Conservation (phyloP, 2,888 invertebrate species). For the Plagodis dolabraria region DNA sequence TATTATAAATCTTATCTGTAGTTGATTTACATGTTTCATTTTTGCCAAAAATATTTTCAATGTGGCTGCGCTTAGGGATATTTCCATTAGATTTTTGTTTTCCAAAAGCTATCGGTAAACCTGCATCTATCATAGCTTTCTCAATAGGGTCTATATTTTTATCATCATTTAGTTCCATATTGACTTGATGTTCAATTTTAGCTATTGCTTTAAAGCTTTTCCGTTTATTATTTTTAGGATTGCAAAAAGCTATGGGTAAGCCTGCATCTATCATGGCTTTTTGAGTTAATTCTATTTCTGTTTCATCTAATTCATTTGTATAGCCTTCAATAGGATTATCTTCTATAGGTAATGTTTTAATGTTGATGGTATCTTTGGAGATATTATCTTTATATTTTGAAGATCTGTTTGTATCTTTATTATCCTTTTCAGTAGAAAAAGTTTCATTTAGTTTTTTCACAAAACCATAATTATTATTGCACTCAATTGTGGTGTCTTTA, state of each 20-base stretch:
- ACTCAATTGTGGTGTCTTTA: not conserved
- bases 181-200: not conserved
- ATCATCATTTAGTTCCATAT: not conserved
- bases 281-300: not conserved
- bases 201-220: not conserved
- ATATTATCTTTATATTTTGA: not conserved
- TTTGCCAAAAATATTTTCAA: no score
- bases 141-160: slow-evolving; percentile 12
- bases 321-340: not conserved
- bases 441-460: not conserved
- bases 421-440: not conserved
- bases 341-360: not conserved
- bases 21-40: no score
- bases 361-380: not conserved
- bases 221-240: no score
- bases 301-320: not conserved
- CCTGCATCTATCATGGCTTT: no score
- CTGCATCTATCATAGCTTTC: slow-evolving; percentile 44
- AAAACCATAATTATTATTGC: not conserved
- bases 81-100: slow-evolving; percentile 18
- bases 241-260: no score
- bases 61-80: no score
- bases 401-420: not conserved
- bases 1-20: no score
- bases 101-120: slow-evolving; percentile 47